Conservation (phyloP, 2,113 vertebrate species). For the Sula dactylatra region DNA sequence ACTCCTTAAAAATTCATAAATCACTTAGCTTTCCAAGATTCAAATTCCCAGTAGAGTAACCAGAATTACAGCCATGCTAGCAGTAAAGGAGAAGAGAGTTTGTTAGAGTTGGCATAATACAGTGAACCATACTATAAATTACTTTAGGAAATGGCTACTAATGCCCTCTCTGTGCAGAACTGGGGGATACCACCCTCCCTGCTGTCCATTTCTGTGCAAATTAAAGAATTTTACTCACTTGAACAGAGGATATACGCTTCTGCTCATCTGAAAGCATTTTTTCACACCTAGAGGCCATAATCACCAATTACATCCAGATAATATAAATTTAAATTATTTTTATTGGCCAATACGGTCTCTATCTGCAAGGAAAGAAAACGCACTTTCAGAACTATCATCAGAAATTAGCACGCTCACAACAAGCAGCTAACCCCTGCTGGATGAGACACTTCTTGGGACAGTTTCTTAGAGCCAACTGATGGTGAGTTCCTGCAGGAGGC, state of each 20-base stretch:
- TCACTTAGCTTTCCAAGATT: constrained; percentile 53
- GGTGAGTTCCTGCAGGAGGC: not conserved
- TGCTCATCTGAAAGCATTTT: constrained; percentile 18
- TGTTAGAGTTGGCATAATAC: constrained; percentile 22
- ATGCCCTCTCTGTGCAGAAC: not conserved
- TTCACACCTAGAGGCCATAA: constrained; percentile 50
- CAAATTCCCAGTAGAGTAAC: not conserved
- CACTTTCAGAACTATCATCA: not conserved
- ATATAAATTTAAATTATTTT: constrained; percentile 49
- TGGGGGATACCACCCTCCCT: not conserved
- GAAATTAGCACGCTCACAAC: not conserved
- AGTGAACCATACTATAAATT: not conserved
- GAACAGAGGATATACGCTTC: not conserved
- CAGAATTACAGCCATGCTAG: not conserved
- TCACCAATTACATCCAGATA: constrained; percentile 26
- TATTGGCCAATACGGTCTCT: not conserved
- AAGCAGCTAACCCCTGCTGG: not conserved
- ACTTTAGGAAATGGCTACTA: constrained; percentile 14
- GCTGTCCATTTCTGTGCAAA: constrained; percentile 12
- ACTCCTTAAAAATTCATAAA: constrained; percentile 58
- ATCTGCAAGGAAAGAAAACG: not conserved
- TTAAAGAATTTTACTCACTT: not conserved
- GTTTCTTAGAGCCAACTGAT: not conserved
- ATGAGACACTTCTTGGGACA: not conserved
- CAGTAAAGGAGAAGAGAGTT: constrained; percentile 19